Conservation (phyloP, 2,113 vertebrate species). For the Naja naja region DNA sequence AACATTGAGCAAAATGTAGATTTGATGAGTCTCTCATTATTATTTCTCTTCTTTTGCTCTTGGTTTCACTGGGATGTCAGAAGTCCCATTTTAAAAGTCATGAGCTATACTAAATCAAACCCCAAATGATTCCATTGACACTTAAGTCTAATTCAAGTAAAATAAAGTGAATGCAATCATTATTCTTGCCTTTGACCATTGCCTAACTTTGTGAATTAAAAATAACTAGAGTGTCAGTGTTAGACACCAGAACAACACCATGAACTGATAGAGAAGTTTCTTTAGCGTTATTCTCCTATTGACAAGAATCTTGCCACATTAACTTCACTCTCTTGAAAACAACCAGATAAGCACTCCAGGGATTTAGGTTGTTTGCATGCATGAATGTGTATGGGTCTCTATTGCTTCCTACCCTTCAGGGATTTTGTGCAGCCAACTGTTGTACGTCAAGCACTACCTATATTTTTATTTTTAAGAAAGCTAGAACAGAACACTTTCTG, state of each 20-base stretch:
- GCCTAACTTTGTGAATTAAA: neutral
- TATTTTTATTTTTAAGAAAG: neutral
- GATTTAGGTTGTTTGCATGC: neutral
- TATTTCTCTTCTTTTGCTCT: neutral
- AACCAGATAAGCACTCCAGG: neutral
- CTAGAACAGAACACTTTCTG: neutral
- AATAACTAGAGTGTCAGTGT: neutral
- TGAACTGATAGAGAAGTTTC: neutral
- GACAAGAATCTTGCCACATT: neutral
- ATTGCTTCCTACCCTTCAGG: neutral
- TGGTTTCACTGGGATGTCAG: neutral
- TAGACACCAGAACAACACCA: neutral
- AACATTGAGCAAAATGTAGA: neutral
- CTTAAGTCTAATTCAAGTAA: neutral
- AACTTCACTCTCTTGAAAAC: neutral
- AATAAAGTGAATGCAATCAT: neutral
- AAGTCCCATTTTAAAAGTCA: neutral
- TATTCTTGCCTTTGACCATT: neutral
- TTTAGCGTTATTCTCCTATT: neutral
- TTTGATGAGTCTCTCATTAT: neutral
- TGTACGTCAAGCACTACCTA: too few relatives aligned
- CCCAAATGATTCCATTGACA: neutral
- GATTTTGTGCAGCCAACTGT: neutral
- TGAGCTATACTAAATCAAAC: neutral
- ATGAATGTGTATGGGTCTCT: too few relatives aligned